A percentile compares a stretch with the other conserved stretches of the same genome.
These are phyloP conservation scores for Scarus forsteni DNA, from an alignment of 2,797 vertebrate species.

Conservation along the genomic window DNA sequence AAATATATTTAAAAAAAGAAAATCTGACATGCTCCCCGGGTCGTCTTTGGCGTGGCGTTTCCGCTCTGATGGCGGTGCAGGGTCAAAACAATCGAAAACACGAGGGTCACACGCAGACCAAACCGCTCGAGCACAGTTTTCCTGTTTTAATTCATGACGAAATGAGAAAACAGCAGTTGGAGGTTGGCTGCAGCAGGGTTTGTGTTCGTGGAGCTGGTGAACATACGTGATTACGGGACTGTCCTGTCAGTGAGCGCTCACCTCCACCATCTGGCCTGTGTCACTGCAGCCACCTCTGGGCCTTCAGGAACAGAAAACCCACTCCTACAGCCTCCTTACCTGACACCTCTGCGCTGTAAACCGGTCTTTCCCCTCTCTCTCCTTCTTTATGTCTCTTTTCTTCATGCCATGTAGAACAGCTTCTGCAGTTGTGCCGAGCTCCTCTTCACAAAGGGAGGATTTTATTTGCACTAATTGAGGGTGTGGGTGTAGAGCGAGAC, in stretches of 20 bases:
- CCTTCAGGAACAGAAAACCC: slow-evolving; percentile 34
- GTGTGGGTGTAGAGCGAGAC: slow-evolving; percentile 39
- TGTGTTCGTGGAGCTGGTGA: slow-evolving; percentile 7
- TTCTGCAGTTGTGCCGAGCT: neutral
- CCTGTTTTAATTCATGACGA: neutral
- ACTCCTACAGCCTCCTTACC: slow-evolving; percentile 34
- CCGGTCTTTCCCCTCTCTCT: neutral
- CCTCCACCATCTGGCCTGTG: slow-evolving; percentile 65
- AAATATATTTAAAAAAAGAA: too few relatives aligned
- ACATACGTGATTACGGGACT: slow-evolving; percentile 44
- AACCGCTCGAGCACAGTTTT: neutral
- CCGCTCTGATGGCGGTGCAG: too few relatives aligned
- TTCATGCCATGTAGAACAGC: slow-evolving; percentile 3
- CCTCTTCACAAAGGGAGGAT: slow-evolving; percentile 26
- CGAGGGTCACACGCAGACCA: too few relatives aligned
- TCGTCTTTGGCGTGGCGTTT: too few relatives aligned
- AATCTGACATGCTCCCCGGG: too few relatives aligned
- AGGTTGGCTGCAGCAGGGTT: neutral
- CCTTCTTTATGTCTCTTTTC: neutral
- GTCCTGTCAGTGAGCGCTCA: slow-evolving; percentile 46
- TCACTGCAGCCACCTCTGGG: slow-evolving; percentile 57
- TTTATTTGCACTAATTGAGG: slow-evolving; percentile 47
- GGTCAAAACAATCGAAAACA: too few relatives aligned
- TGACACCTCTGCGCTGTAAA: slow-evolving; percentile 38
- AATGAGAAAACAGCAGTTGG: neutral